Evolutionary conservation across 1,140 invertebrate species (phyloP), one percentile per base, ranked within the genome.

Genomic region (Drosophila kikkawai): DNA sequence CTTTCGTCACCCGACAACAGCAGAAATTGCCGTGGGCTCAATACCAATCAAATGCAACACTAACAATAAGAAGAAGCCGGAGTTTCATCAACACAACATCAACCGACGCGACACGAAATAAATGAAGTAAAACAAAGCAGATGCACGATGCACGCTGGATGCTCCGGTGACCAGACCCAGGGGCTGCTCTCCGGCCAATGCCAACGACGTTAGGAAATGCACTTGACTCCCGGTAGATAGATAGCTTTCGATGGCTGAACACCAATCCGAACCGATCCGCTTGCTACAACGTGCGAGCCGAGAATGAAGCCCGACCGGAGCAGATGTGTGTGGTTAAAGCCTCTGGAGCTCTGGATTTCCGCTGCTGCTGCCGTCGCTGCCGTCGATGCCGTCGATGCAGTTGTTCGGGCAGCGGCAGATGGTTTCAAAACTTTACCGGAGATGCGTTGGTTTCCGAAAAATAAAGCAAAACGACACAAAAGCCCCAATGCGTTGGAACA

Each of bases 11-110:
- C 36, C 58, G 36, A 39, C 45, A 26, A 2, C 45, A 60, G 51
- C 22, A 69, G 56, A 53, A 79, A 78, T 53, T 37, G 26, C 64
- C 63, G 75, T 66, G 77, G 39, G 82, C 68, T 37, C 44, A 73
- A 36, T 17, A 29, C 39, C 63, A 76, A 42, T 58, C 57, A 65
- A 81, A 79, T 79, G 59, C 75, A 79, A 60, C 42, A 64, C 48
- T 75, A 75, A 75, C 70, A 66, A 77, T 41, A 56, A 60, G 44
- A 68, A 69, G 75, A 56, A 56, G 53, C 9, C 58, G 36, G 51
- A 60, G 66, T 87, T 87, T 84, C 84, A 80, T 78, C 84, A 87
- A 90, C 80, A 78, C 65, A 80, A 26, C 84, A 80, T 78, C 84
- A 84, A 79, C 78, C 80, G 71, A 80, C 34, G 60, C 67, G 68